Evolutionary conservation across 2,113 vertebrate species (phyloP).

Genomic region (Tachycineta bicolor): DNA sequence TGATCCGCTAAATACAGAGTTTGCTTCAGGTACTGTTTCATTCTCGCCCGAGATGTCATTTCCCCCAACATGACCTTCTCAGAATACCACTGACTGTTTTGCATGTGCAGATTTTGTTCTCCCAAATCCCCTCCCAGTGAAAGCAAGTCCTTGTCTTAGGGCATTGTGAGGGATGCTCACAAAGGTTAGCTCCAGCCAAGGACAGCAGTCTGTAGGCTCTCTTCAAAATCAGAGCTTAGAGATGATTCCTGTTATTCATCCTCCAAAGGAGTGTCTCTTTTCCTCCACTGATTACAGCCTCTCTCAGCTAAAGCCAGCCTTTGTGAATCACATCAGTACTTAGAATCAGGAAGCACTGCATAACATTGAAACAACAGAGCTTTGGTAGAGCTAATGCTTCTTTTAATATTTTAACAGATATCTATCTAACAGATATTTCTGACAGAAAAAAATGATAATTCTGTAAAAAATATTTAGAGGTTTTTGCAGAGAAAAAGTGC

Average conservation of each 20-base stretch:
- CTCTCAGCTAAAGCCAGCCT: neutral
- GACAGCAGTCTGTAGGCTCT: neutral
- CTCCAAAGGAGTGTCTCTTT: neutral
- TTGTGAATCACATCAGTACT: neutral
- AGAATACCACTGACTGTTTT: neutral
- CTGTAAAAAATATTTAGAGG: accelerated
- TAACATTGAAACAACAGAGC: neutral
- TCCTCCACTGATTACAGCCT: neutral
- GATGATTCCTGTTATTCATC: slow-evolving; percentile 3
- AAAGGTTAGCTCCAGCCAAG: neutral
- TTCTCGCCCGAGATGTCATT: neutral
- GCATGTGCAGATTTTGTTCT: neutral
- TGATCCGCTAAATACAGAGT: neutral
- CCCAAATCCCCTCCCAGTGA: neutral
- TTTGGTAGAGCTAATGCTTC: neutral
- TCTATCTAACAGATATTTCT: neutral
- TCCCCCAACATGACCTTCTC: neutral
- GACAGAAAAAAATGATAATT: neutral
- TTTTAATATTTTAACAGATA: neutral
- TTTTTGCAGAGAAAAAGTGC: neutral
- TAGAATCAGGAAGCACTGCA: neutral
- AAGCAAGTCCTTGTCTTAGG: neutral
- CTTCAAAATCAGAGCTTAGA: slow-evolving; percentile 37
- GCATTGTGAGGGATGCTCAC: neutral
- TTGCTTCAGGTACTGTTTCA: slow-evolving; percentile 26